Evolutionary conservation across 2,888 invertebrate genomes (phyloP).

Genomic region (Euplagia quadripunctaria): DNA sequence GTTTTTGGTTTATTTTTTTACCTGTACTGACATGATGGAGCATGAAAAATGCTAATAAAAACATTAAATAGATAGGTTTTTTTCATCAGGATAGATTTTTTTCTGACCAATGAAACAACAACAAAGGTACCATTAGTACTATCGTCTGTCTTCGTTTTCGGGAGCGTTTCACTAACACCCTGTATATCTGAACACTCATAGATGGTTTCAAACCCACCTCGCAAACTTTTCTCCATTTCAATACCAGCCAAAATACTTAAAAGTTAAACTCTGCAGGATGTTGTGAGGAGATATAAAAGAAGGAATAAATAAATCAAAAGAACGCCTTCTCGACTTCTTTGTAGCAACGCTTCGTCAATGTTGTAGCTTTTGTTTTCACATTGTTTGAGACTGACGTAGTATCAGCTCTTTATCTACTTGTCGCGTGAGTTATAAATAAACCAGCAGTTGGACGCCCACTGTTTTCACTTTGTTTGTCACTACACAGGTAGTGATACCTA

Average conservation of each 20-base stretch:
- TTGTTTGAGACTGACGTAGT: constrained; percentile 13
- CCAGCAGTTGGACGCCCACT: neutral
- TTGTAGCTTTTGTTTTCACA: constrained; percentile 16
- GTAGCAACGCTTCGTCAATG: constrained; percentile 3
- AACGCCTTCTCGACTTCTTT: neutral
- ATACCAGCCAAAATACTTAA: neutral
- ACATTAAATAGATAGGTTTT: too few species aligned
- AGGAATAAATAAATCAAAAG: constrained; percentile 19
- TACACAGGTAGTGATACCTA: neutral
- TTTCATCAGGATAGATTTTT: too few species aligned
- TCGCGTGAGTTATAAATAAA: constrained; percentile 12
- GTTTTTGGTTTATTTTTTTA: too few species aligned
- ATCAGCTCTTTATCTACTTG: neutral
- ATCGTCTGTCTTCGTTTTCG: too few species aligned
- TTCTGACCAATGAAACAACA: too few species aligned
- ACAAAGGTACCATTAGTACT: too few species aligned
- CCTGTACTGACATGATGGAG: too few species aligned
- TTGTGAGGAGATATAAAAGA: neutral
- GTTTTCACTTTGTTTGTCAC: constrained; percentile 34
- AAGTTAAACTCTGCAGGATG: neutral
- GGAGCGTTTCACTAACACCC: too few species aligned
- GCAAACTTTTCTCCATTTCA: neutral
- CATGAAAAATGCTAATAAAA: too few species aligned
- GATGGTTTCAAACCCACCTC: neutral
- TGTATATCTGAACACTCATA: neutral